These are phyloP conservation scores for Thaleichthys pacificus DNA, from an alignment of 2,797 vertebrate genomes.

Conservation along the genomic window DNA sequence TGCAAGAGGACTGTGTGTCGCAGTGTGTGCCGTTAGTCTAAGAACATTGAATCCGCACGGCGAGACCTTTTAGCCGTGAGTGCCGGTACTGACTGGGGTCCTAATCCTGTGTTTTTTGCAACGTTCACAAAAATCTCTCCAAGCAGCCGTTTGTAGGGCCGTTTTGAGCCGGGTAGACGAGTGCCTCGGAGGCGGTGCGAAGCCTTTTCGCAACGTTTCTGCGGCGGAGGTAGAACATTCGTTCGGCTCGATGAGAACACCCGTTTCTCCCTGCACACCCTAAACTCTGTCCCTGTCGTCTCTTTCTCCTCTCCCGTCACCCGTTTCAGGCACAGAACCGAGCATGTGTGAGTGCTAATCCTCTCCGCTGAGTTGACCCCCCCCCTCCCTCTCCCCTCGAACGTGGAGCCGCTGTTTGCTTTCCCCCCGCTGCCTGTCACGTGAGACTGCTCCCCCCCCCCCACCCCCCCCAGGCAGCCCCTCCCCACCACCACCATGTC, in stretches of 20 bases:
- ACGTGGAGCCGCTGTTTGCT: constrained; percentile 50
- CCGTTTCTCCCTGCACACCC: no score
- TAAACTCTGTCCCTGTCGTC: neutral
- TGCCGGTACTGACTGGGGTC: neutral
- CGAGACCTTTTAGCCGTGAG: constrained; percentile 31
- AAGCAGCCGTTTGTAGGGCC: neutral
- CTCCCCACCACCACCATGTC: constrained; percentile 76
- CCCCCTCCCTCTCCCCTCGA: constrained; percentile 34
- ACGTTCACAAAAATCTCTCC: constrained; percentile 20
- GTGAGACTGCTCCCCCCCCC: constrained; percentile 50
- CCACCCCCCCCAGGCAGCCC: no score
- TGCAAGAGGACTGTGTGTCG: constrained; percentile 3
- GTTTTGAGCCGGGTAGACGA: neutral
- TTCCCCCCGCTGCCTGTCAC: constrained; percentile 34
- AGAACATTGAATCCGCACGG: constrained; percentile 12
- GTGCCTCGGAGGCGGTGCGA: neutral
- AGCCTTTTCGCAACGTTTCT: neutral
- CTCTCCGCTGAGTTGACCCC: constrained; percentile 51
- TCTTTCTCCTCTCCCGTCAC: constrained; percentile 26
- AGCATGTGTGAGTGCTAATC: constrained; percentile 73
- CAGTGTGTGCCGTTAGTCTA: neutral
- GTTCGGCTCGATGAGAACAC: neutral
- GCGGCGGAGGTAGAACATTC: neutral
- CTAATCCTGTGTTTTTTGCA: constrained; percentile 48
- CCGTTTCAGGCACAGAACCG: constrained; percentile 47